phyloP scores from a whole-genome alignment of 2,113 vertebrate genomes.

The Xiphophorus hellerii region DNA sequence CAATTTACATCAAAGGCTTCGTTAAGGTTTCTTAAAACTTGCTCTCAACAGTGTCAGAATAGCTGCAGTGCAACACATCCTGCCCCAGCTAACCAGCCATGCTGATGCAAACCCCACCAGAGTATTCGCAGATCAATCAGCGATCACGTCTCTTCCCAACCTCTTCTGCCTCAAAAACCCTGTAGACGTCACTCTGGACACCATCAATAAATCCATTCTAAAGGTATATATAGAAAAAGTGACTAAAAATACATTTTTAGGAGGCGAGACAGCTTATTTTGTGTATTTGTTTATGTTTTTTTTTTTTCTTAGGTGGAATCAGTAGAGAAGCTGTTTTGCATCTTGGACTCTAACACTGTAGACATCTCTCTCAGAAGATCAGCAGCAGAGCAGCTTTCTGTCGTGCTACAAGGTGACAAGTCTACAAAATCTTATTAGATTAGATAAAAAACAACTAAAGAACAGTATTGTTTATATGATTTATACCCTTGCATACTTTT shows the following conservation, averaged over 20 bases:
- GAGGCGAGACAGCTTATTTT: neutral
- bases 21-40: conserved; percentile 7
- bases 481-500: neutral
- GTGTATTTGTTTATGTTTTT: conserved; percentile 12
- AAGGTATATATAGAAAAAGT: conserved; percentile 81
- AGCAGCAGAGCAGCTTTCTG: conserved; percentile 90
- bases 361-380: conserved; percentile 88
- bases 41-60: conserved; percentile 82
- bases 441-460: neutral
- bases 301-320: conserved; percentile 84
- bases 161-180: conserved; percentile 81
- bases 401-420: conserved; percentile 91
- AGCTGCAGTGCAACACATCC: conserved; percentile 84
- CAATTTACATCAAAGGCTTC: neutral
- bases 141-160: conserved; percentile 80
- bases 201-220: conserved; percentile 84
- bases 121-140: conserved; percentile 74
- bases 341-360: conserved; percentile 87
- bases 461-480: too few relatives aligned
- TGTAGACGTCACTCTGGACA: conserved; percentile 85
- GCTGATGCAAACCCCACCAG: conserved; percentile 77
- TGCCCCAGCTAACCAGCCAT: conserved; percentile 80
- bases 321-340: conserved; percentile 88
- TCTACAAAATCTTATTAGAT: neutral
- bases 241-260: neutral